These are phyloP conservation scores for Oxycera nigricornis DNA, from an alignment of 2,888 invertebrate species.

Conservation along the genomic window DNA sequence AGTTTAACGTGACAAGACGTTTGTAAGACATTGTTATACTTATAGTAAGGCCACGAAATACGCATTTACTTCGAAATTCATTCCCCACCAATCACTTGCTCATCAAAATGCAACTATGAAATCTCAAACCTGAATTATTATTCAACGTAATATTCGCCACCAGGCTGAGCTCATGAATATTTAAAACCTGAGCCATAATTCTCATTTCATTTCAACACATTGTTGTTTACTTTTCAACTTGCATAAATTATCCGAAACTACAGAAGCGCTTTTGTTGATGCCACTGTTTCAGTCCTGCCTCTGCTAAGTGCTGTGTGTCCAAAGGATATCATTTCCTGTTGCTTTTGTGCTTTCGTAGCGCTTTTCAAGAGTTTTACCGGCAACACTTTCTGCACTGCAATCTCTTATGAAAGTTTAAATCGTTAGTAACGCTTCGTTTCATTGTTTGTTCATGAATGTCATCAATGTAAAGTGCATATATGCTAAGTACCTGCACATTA, in stretches of 20 bases:
- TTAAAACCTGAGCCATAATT: conserved; percentile 41
- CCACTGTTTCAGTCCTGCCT: neutral
- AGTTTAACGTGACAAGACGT: too few species aligned
- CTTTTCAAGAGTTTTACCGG: conserved; percentile 30
- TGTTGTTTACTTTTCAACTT: conserved; percentile 45
- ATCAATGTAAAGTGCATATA: neutral
- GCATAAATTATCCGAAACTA: conserved; percentile 44
- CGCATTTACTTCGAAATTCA: too few species aligned
- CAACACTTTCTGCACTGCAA: neutral
- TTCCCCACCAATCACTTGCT: neutral
- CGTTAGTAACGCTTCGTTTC: conserved; percentile 20
- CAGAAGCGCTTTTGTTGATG: conserved; percentile 27
- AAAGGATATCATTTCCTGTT: conserved; percentile 35
- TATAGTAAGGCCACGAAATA: too few species aligned
- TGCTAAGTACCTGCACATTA: neutral
- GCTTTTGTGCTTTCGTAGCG: conserved; percentile 34
- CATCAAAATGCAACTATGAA: conserved; percentile 4
- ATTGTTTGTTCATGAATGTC: neutral
- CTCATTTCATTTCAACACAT: conserved; percentile 45
- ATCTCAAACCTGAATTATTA: conserved; percentile 29
- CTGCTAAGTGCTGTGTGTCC: conserved; percentile 9
- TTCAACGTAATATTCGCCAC: conserved; percentile 34
- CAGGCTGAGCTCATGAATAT: conserved; percentile 34
- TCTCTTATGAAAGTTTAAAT: conserved; percentile 1
- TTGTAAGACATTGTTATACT: too few species aligned